Evolutionary conservation across 2,888 invertebrate species (phyloP), one percentile per base, ranked within the genome.

Genomic region (Athripsodes cinereus): DNA sequence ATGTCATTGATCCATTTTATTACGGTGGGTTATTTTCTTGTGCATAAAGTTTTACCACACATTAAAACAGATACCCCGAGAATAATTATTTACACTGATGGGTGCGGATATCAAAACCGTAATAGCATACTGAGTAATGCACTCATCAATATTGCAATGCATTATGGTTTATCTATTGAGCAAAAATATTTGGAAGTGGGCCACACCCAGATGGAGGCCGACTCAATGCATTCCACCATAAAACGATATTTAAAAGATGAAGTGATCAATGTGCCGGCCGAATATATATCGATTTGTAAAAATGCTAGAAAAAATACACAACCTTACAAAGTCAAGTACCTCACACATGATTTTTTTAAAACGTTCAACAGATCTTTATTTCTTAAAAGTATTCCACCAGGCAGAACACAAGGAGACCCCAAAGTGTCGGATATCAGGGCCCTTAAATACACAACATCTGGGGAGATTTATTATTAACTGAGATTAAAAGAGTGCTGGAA

Each of bases 321-420:
- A n/a, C 64, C 63, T 19, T 65, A 64, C 55, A 22, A 49, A 18
- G 64, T 66, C 18, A 22, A 31, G n/a, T 65, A 64, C 49, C 44
- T 60, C 20, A 49, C 48, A 11, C 50, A 62, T 31, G 35, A 40
- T 3, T 61, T 57, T 48, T 64, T 63, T 22, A 61, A 63, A 22
- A 40, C 57, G 10, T 60, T 52, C 40, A 16, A 53, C 22, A 40
- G 55, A 22, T 13, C 61, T 16, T 13, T 58, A 22, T 40, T 51
- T 48, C 52, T 26, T 21, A 55, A 49, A 26, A 59, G 58, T 1
- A 61, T 64, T 16, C 13, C 61, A 52, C 62, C 64, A 21, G 64
- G 64, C 10, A 8, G 49, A 26, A 55, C 51, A 46, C 22, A 3
- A 19, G 63, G 62, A 8, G 64, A 64, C 52, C 53, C 62, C 19